Percentiles rank a stretch among this genome's conserved stretches.
These are phyloP conservation scores for Fukomys damarensis DNA, from an alignment of 2,113 vertebrate genomes.

Conservation along the genomic window DNA sequence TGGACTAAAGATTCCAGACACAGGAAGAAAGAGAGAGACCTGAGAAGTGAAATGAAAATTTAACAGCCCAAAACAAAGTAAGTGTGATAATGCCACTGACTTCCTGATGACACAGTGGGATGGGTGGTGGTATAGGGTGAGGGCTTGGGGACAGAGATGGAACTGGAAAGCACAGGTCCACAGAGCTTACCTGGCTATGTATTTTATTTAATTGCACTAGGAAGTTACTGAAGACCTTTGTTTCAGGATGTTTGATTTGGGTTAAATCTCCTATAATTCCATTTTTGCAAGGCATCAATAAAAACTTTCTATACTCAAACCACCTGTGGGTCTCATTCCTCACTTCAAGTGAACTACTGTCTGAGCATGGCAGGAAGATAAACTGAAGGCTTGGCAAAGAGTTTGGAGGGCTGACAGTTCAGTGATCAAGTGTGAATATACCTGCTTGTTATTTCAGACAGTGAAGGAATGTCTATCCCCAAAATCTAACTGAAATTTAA, in stretches of 20 bases:
- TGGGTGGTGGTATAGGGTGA: fast-evolving
- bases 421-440: background rate
- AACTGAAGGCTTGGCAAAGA: constrained; percentile 14
- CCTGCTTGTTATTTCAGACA: constrained; percentile 10
- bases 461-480: background rate
- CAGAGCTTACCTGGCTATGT: background rate
- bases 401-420: constrained; percentile 3
- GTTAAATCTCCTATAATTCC: constrained; percentile 14
- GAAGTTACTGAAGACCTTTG: background rate
- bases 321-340: constrained; percentile 29
- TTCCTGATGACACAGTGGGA: background rate
- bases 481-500: background rate
- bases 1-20: background rate
- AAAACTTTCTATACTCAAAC: constrained; percentile 38
- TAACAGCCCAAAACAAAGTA: background rate
- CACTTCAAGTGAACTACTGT: background rate
- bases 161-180: background rate
- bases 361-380: background rate
- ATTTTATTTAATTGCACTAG: constrained; percentile 16
- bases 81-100: background rate
- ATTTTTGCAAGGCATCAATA: background rate
- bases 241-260: background rate
- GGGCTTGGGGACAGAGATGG: background rate
- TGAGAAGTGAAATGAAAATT: background rate
- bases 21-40: background rate